phyloP scores from a whole-genome alignment of 2,888 invertebrate genomes.

The Pachycephus smyrnensis region DNA sequence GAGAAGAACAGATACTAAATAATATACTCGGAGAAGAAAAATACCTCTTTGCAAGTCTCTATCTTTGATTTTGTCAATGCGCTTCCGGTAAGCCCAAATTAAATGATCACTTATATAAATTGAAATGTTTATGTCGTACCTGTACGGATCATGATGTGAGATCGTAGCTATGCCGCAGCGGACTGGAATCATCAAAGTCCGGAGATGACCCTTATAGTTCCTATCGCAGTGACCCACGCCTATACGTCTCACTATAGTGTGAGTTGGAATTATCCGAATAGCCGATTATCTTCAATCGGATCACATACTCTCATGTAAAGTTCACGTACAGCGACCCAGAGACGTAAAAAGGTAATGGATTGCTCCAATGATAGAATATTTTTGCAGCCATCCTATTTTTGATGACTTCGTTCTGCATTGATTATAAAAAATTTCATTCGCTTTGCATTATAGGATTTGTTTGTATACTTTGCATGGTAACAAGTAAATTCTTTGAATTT shows the following conservation, averaged over 20 bases:
- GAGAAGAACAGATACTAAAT: background rate
- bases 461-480: background rate
- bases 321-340: background rate
- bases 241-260: slow-evolving; percentile 37
- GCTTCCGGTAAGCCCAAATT: background rate
- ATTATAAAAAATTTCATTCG: background rate
- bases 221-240: slow-evolving; percentile 55
- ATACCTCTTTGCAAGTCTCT: background rate
- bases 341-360: background rate
- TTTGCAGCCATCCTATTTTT: background rate
- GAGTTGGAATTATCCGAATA: slow-evolving; percentile 53
- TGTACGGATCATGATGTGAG: slow-evolving; percentile 54
- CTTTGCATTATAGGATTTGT: background rate
- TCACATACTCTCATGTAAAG: slow-evolving; percentile 26
- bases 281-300: slow-evolving; percentile 51
- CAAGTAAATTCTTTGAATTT: background rate
- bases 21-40: background rate
- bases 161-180: slow-evolving; percentile 49
- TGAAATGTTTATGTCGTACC: slow-evolving; percentile 38
- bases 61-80: background rate
- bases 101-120: background rate
- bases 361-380: background rate
- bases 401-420: background rate
- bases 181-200: slow-evolving; percentile 58
- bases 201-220: slow-evolving; percentile 61